Evolutionary conservation across 2,113 vertebrate species (phyloP).

Genomic region (Anthoscopus minutus): DNA sequence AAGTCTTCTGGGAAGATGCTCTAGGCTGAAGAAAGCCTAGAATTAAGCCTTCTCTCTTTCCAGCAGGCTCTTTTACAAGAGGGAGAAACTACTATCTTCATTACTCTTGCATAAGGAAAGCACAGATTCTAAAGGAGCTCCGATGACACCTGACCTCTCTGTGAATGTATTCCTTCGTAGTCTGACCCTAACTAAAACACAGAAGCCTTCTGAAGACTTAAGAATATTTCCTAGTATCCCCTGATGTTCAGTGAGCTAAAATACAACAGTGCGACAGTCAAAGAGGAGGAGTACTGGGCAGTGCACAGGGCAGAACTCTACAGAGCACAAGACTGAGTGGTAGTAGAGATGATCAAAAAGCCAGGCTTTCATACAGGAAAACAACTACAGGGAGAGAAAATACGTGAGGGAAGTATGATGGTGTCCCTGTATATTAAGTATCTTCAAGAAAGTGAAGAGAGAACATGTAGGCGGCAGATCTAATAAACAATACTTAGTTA

Average conservation of each 20-base stretch:
- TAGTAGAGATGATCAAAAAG: not conserved
- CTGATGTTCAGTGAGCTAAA: not conserved
- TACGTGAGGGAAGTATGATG: not conserved
- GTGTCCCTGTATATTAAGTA: not conserved
- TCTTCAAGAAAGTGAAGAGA: not conserved
- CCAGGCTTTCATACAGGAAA: not conserved
- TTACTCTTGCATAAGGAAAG: not conserved
- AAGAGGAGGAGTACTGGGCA: not conserved
- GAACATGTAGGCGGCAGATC: not conserved
- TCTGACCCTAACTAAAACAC: not conserved
- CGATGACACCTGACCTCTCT: not conserved
- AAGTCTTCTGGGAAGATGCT: not conserved
- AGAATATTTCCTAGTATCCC: not conserved
- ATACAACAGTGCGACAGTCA: not conserved
- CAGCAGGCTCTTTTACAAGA: not conserved
- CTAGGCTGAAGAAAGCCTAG: not conserved
- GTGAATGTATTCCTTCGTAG: not conserved
- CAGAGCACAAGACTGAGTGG: not conserved
- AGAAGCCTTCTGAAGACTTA: not conserved
- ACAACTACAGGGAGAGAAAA: not conserved
- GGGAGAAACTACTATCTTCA: not conserved
- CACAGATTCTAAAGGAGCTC: not conserved
- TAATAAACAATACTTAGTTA: not conserved
- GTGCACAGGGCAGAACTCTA: not conserved
- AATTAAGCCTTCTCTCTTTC: not conserved